Evolutionary conservation across 2,797 vertebrate genomes (phyloP), one percentile per base, ranked within the genome.

Genomic region (Lagorchestes hirsutus): DNA sequence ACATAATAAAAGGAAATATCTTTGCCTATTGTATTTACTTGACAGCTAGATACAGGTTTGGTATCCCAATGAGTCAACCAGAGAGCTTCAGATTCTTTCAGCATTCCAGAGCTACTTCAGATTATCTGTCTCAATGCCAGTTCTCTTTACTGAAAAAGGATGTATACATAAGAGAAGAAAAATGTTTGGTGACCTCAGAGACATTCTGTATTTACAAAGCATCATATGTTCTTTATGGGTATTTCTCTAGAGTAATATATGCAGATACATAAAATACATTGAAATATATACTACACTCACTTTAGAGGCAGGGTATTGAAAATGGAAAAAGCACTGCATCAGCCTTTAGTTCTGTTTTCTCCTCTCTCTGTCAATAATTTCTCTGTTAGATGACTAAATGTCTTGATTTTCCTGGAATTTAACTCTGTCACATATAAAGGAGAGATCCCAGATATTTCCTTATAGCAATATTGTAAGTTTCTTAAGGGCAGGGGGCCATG

Each of bases 91-190:
- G 62, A 58, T 94, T 57, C 58, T 18, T 54, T 93, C 96, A 94
- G 16, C 92, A 57, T 96, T 96, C 91, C 56, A 90, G 95, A 96
- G 50, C 91, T 87, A 93, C 50, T 94, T 93, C 82, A 74, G 14
- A 92, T 46, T 93, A 55, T 91, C 93, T 94, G 46, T 91, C 93
- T 50, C 90, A 1, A 29, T 91, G 92, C 95, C 91, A 87, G 59
- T 93, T 96, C n/a, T 40, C 40, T 87, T 91, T 13, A 22, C 95
- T 96, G 93, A 55, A 91, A 96, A 96, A 95, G 96, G 90, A 96
- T 94, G 90, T 87, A 22, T 3, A 3, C 31, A 58, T 3, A 58
- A 28, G 67, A 92, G 92, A 50, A 91, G 87, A 91, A 57, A 50
- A 67, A 18, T 74, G 62, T 92, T 40, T 14, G 2, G 34, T 2